Evolutionary conservation across 2,888 invertebrate genomes (phyloP), one percentile per base, ranked within the genome.

Genomic region (Euplagia quadripunctaria): DNA sequence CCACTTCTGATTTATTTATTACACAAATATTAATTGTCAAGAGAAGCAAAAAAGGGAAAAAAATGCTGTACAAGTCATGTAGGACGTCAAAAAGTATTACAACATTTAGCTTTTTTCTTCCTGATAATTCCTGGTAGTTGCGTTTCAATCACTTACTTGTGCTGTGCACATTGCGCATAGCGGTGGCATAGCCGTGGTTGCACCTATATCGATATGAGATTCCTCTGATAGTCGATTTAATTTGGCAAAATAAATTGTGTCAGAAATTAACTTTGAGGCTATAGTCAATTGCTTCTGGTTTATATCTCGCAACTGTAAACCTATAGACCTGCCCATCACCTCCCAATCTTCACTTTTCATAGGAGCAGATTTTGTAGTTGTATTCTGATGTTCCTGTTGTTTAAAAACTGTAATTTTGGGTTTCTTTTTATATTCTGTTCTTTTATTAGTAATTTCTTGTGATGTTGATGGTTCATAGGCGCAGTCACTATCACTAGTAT

Each of bases 231-330:
- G 46, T 41, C 61, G 41, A 70, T 73, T 73, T 41, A 73, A 55
- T 70, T 70, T 73, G 17, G 73, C 73, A 61, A 52, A 73, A 67
- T 70, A 73, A 61, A 73, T 70, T 16, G 66, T 63, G 61, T 73
- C 73, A 41, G 73, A 73, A 42, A 73, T 73, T 43, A 73, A 52
- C 41, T 73, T 73, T 3, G 73, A 73, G 6, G 73, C 73, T 66
- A 73, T 73, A 4, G 63, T 73, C 14, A 73, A 31, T 66, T 73
- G 73, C 16, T 70, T 70, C n/a, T 41, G 17, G n/a, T 31, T 58
- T 43, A 73, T 66, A 52, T 73, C 70, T 70, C 73, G 65, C 43
- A 73, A 52, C 52, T 73, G 73, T 63, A 73, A 66, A n/a, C 73
- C 73, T 70, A 73, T 73, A 49, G 73, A 73, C 31, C 66, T 66